Base-by-base conservation (phyloP, 2,797 vertebrate genomes). In the Sebastolobus altivelis region DNA sequence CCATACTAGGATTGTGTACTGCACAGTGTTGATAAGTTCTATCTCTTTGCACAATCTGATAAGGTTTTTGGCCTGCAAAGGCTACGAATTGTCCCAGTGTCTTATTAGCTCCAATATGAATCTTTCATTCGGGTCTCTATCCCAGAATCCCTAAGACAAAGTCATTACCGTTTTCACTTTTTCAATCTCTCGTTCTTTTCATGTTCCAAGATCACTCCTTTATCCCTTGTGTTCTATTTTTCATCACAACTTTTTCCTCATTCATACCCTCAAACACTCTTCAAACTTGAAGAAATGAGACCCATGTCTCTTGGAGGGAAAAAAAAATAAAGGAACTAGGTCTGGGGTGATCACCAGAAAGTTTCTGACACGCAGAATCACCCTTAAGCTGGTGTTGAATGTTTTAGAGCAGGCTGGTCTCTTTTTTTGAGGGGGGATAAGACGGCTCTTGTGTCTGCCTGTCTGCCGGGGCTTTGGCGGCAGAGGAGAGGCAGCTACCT, bases 361-460 rank as follows among this genome's bases (percentile, higher is more conserved):
- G 81, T 92, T 94, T 92, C 73, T 93, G 92, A 92, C 92, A 91
- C 10, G 3, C 67, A 82, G 73, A 85, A 92, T 93, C 88, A 87
- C 89, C 92, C 89, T 91, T 92, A 91, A 94, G 93, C 92, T 87
- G 77, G 55, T 85, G 85, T 43, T 93, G 87, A 93, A 92, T 94
- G 92, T 92, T 94, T 93, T 75, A 94, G 86, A 90, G 87, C 59
- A 49, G 29, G 76, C 80, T 81, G 77, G 79, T 85, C 86, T 90
- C 75, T 85, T 80, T 88, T 87, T 92, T 84, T 77, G 75, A 83
- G 71, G 68, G 78, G 18, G 87, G 89, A 90, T 86, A 79, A 89
- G 88, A 88, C 77, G 54, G 80, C 85, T 87, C 87, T 80, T 86
- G 83, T 90, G 86, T 88, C 89, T 92, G 80, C 86, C 77, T 85